Evolutionary conservation across 2,797 vertebrate genomes (phyloP).

Genomic region (Sardinella longiceps): DNA sequence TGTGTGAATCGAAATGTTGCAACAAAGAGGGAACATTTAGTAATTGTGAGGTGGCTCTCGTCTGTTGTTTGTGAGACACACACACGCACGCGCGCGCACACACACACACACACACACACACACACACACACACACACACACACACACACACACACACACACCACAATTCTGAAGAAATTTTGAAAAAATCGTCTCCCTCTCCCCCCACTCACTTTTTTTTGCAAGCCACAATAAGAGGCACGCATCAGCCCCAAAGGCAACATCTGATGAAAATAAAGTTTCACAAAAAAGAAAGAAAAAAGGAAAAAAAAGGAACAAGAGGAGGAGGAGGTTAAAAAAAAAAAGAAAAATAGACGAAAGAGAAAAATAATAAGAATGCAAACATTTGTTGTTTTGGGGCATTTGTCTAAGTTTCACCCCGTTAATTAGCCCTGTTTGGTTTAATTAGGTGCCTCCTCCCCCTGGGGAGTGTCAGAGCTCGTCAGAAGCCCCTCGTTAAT

Average conservation of each 20-base stretch:
- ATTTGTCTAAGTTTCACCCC: constrained; percentile 63
- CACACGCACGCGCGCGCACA: neutral
- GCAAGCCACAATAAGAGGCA: neutral
- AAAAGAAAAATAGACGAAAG: constrained; percentile 10
- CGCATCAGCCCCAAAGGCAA: constrained; percentile 1
- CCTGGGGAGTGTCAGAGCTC: constrained; percentile 64
- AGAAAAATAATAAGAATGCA: constrained; percentile 31
- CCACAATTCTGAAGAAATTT: neutral
- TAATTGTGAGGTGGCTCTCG: neutral
- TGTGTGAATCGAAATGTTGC: neutral
- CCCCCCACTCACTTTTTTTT: neutral
- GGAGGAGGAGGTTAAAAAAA: too few species aligned
- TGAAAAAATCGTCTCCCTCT: neutral
- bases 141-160: neutral
- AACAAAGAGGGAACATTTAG: neutral
- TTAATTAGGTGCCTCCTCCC: constrained; percentile 64
- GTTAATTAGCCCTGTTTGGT: constrained; percentile 65
- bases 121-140: neutral
- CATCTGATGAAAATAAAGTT: constrained; percentile 6
- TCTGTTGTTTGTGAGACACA: neutral
- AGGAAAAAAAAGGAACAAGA: neutral
- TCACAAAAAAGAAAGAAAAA: neutral
- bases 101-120: neutral
- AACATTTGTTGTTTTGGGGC: constrained; percentile 70
- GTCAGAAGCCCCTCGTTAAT: constrained; percentile 58